These are phyloP conservation scores for Dissostichus mawsoni DNA, from an alignment of 2,113 vertebrate species.

Conservation along the genomic window DNA sequence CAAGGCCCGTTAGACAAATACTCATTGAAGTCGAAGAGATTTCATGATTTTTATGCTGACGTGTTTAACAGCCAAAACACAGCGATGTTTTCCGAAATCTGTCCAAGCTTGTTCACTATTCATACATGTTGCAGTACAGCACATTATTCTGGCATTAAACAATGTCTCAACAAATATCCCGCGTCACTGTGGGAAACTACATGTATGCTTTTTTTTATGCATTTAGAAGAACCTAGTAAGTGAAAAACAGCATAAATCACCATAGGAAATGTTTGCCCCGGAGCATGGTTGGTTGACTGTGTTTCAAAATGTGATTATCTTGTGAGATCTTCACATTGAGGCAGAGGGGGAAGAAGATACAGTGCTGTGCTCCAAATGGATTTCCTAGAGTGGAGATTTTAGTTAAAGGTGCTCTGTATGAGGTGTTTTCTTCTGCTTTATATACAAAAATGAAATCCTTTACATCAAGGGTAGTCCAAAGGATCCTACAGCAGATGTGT, in stretches of 20 bases:
- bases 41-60: not conserved
- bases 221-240: not conserved
- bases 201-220: not conserved
- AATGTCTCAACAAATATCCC: not conserved
- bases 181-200: not conserved
- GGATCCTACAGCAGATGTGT: not conserved
- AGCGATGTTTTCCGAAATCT: not conserved
- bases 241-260: not conserved
- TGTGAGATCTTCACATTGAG: not conserved
- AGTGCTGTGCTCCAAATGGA: not conserved
- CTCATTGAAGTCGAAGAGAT: not conserved
- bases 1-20: not conserved
- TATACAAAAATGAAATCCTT: not conserved
- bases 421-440: not conserved
- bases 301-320: conserved; percentile 10
- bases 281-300: not conserved
- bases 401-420: not conserved
- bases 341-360: not conserved
- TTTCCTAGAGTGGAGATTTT: conserved; percentile 19
- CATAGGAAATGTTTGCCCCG: not conserved
- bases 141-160: not conserved
- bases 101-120: not conserved
- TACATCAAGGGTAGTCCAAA: not conserved
- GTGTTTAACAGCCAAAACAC: too few species aligned
- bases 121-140: not conserved